A percentile compares a stretch with the other conserved stretches of the same genome.
Evolutionary conservation across 2,888 invertebrate species (phyloP).

Genomic region (Leptopterna dolabrata): DNA sequence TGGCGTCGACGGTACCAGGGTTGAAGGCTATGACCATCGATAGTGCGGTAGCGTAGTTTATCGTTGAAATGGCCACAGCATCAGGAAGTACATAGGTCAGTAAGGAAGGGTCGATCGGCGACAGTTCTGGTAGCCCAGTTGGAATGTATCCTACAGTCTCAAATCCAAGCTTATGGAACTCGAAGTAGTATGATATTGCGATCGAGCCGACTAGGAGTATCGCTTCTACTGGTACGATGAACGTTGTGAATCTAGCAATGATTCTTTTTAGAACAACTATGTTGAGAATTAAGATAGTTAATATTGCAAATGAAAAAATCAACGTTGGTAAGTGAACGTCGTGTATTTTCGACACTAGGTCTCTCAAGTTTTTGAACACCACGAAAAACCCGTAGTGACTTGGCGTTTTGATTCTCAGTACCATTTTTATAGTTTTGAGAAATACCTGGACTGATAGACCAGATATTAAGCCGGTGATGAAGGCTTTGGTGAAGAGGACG

Average conservation of each 20-base stretch:
- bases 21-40: slow-evolving; percentile 57
- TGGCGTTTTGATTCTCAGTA: slow-evolving; percentile 50
- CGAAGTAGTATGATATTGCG: slow-evolving; percentile 48
- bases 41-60: slow-evolving; percentile 54
- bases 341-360: slow-evolving; percentile 29
- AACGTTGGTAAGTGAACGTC: slow-evolving; percentile 47
- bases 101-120: neutral
- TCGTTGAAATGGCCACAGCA: slow-evolving; percentile 42
- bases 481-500: slow-evolving; percentile 53
- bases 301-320: slow-evolving; percentile 41
- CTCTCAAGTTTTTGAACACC: slow-evolving; percentile 41
- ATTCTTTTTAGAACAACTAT: slow-evolving; percentile 43
- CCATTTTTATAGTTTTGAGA: slow-evolving; percentile 51
- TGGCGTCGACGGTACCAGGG: slow-evolving; percentile 24
- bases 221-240: slow-evolving; percentile 56
- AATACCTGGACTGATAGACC: slow-evolving; percentile 54
- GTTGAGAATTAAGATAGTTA: slow-evolving; percentile 48
- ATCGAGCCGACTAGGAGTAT: slow-evolving; percentile 45
- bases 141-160: slow-evolving; percentile 53
- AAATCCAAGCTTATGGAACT: slow-evolving; percentile 48
- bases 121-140: slow-evolving; percentile 9
- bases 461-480: slow-evolving; percentile 53
- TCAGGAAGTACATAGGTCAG: neutral
- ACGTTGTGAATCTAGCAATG: slow-evolving; percentile 47
- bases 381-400: slow-evolving; percentile 55